Base-by-base conservation (phyloP, 2,888 invertebrate species). In the Drosophila kokeensis region DNA sequence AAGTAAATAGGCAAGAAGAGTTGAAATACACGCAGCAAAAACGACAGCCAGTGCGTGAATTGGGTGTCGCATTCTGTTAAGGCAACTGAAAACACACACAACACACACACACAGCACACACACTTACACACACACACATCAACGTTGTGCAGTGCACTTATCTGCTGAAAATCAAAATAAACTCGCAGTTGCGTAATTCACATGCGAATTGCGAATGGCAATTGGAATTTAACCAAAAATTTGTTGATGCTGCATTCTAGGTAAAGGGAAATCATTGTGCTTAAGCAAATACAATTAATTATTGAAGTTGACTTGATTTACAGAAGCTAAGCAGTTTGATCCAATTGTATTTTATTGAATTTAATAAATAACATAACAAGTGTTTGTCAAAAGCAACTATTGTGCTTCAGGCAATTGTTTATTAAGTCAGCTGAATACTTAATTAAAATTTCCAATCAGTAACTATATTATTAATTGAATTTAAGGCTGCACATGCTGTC, bases 1-100 rank as follows among this genome's bases (percentile, higher is more conserved):
- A 89, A 81, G 80, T 81, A 89, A 87, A 85, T 79, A 80, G 75
- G 74, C 81, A 74, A 81, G 68, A 75, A 53, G 68, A 81, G 82
- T 72, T 75, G 69, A 72, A 79, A 75, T 72, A 64, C 74, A 78
- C 81, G 71, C 69, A 72, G 27, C 55, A 61, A 15, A 50, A 62
- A 27, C 54, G 53, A 42, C 50, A 73, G 53, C 67, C 77, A 71
- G 76, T 78, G 81, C 76, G 78, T 73, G 66, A 65, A 76, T 66
- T 73, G 69, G 62, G 67, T 68, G 72, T 65, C 67, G 60, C 70
- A 63, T 63, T 52, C 68, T 72, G 63, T 81, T 74, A 72, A 69
- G 21, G 30, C 55, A 72, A 52, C 29, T 42, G 40, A 59, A 64
- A 54, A 64, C 50, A 66, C 18, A 40, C 58, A 55, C 42, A 45